Conservation (phyloP, 2,888 invertebrate species). For the Xylota sylvarum region DNA sequence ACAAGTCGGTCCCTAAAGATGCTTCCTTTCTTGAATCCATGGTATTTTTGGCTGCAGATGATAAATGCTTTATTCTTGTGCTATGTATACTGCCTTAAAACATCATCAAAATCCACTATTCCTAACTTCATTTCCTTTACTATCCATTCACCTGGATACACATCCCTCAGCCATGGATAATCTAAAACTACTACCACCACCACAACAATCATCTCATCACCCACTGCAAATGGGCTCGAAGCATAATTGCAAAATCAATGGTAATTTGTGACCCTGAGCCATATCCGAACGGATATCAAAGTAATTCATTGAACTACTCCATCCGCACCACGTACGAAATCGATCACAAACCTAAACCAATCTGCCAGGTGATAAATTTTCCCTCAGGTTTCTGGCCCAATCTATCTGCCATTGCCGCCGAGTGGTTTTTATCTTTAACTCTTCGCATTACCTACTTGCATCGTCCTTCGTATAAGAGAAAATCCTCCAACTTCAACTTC, state of each 20-base stretch:
- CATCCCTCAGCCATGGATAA: conserved; percentile 20
- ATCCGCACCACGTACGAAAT: conserved; percentile 41
- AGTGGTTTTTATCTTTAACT: conserved; percentile 26
- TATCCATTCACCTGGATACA: conserved; percentile 32
- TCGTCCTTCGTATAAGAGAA: conserved; percentile 19
- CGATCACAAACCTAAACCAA: conserved; percentile 58
- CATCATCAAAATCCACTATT: neutral
- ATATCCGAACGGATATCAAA: conserved; percentile 25
- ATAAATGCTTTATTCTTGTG: too few relatives aligned
- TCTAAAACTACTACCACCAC: conserved; percentile 17
- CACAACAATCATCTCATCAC: conserved; percentile 55
- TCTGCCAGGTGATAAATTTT: conserved; percentile 74
- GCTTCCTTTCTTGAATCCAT: too few relatives aligned
- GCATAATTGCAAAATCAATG: conserved; percentile 20
- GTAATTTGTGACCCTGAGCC: conserved; percentile 57
- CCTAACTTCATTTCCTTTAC: too few relatives aligned
- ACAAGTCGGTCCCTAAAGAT: too few relatives aligned
- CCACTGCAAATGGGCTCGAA: conserved; percentile 10
- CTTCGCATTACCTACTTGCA: neutral
- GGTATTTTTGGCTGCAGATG: too few relatives aligned
- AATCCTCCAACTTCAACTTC: conserved; percentile 63
- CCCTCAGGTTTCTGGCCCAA: conserved; percentile 35
- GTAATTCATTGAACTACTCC: conserved; percentile 18
- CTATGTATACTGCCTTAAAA: neutral
- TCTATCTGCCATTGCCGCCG: conserved; percentile 30